Evolutionary conservation across 2,888 invertebrate species (phyloP), one percentile per base, ranked within the genome.

Genomic region (Hermodice carunculata): DNA sequence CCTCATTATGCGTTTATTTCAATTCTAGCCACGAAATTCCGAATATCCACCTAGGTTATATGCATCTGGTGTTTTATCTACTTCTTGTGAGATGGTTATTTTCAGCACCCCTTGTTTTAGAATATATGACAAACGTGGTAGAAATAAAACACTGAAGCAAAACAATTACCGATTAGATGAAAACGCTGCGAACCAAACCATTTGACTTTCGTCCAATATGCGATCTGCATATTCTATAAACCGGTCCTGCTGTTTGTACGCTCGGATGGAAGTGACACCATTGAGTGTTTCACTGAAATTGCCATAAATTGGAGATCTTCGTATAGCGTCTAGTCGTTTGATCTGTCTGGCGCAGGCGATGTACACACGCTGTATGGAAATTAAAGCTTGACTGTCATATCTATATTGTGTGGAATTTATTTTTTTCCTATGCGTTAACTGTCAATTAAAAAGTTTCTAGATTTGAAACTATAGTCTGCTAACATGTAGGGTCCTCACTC

Each of bases 211-310:
- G 87, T 98, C 97, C 54, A 98, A 94, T 80, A 92, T 92, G 19
- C 87, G 87, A 81, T 96, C 95, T 0, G 95, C 95, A 85, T 96
- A 95, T 14, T 87, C 46, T 11, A 95, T 91, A 83, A 98, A 98
- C 82, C 94, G 89, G 3, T 91, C 87, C 75, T 92, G 90, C 29
- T 93, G 92, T 31, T 90, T 89, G 80, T 93, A 96, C 0, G 96
- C 96, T 76, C 96, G 89, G 73, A 96, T 95, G 0, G 93, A 92
- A 14, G 81, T 74, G 11, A 85, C 82, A 40, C 88, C 88, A 5
- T 93, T 92, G 51, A 98, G 91, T 46, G 94, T 95, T 88, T 98
- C 98, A 31, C 94, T 92, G 81, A 98, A 96, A 87, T 96, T 96
- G 11, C 96, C 95, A 87, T 95, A 97, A 79, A 98, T 94, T 1